Evolutionary conservation across 2,888 invertebrate genomes (phyloP), one percentile per base, ranked within the genome.

Genomic region (Tetragonula carbonaria): DNA sequence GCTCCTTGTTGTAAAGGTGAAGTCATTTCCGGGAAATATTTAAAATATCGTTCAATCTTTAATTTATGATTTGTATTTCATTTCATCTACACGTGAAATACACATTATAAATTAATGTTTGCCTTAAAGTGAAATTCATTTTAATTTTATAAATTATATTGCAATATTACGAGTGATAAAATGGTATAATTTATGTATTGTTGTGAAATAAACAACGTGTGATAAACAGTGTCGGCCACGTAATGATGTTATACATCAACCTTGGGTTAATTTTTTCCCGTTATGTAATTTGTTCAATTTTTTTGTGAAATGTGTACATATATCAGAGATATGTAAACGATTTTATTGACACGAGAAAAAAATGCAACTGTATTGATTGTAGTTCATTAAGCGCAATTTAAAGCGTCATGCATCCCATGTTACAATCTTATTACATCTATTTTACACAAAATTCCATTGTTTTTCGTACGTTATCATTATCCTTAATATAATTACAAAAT

Each of bases 221-320:
- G 57, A 57, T 55, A 59, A 6, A 28, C 18, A 23, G 13, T 45
- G 23, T 59, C 18, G 23, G 23, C 45, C 45, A 72, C 72, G 57
- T 59, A 23, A 72, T 23, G 13, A 45, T 72, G 57, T 23, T 45
- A 59, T 72, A 23, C 6, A 45, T 72, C 57, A 72, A 18, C 16
- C 38, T 21, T 57, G 21, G 11, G 13, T 45, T 57, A 59, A 59
- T 18, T 16, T 23, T 59, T 11, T 59, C 38, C 18, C 3, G 38
- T 62, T 62, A 62, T 16, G 28, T 62, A 73, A 73, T 73, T 59
- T 4, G 6, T 23, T n/a, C 23, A 72, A n/a, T 8, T 50, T 62
- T 3, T 21, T 6, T 2, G 14, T 2, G 23, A 50, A 59, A 59
- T 16, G 38, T 45, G 2, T n/a, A 38, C 18, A 18, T 28, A 63